Evolutionary conservation across 2,888 invertebrate species (phyloP), one percentile per base, ranked within the genome.

Genomic region (Melinaea marsaeus): DNA sequence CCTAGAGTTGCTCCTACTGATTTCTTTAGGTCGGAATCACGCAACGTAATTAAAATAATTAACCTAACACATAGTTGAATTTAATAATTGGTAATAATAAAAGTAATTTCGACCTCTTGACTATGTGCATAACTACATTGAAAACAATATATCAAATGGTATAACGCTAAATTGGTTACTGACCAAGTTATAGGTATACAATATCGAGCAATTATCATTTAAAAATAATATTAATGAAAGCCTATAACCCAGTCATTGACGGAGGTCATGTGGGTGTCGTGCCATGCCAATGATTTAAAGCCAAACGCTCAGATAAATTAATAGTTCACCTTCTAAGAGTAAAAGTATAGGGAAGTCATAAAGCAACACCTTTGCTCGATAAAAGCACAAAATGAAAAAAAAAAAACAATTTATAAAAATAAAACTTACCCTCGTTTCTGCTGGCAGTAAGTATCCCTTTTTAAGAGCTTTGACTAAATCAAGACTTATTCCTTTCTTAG

Each of bases 391-490:
- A 79, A 76, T 73, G 74, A 69, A 75, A 79, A 75, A 68, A 7
- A 42, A 42, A 9, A 9, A 42, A 37, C 7, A 37, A 37, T 37
- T 6, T 22, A 70, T 60, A 74, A 71, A 71, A 70, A 59, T 71
- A 72, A 75, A 76, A 76, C 97, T 97, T 93, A 97, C 97, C 96
- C 97, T 94, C 84, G 96, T 95, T 93, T 97, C 96, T 84, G 97
- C 97, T 86, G 96, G 94, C 91, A 97, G 93, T 80, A 97, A 94
- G 91, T 95, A 94, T 80, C 97, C 97, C 92, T 94, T 94, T 85
- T 96, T 95, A 84, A 94, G 92, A 81, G 97, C 97, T 92, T 96
- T 96, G 79, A 94, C 92, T 84, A 97, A 94, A 92, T 97, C 96
- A 72, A 94, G 89, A 83, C 89, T 91, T 68, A 90, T 83, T 75